These are phyloP conservation scores for Tachycineta bicolor DNA, from an alignment of 2,113 vertebrate genomes.

Conservation along the genomic window DNA sequence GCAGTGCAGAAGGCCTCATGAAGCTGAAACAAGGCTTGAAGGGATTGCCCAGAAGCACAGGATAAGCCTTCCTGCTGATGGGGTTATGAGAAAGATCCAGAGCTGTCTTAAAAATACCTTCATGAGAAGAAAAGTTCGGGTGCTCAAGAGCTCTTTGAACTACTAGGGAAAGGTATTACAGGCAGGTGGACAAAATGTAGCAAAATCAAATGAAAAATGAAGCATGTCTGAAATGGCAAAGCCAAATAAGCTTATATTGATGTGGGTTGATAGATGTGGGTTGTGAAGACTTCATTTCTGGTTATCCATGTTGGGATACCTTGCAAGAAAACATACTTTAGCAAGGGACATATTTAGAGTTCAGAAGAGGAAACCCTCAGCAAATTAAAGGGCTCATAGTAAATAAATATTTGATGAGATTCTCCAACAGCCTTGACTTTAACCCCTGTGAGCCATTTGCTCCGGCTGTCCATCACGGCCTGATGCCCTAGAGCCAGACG, in stretches of 20 bases:
- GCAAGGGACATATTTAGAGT: background rate
- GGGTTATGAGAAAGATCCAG: background rate
- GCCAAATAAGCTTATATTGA: accelerated
- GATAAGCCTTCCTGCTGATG: background rate
- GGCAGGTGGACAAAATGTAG: background rate
- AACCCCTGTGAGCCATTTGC: background rate
- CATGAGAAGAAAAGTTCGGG: background rate
- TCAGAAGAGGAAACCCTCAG: background rate
- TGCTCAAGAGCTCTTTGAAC: background rate
- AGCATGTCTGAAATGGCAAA: accelerated
- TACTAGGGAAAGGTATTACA: background rate
- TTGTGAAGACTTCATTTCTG: background rate
- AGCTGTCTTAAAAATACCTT: background rate
- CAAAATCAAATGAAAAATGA: background rate
- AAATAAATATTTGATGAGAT: background rate
- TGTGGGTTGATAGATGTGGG: background rate
- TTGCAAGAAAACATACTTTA: background rate
- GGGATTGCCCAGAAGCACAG: background rate
- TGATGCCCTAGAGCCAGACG: accelerated
- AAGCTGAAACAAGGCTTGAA: background rate
- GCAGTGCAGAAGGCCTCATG: background rate
- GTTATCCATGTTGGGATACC: background rate
- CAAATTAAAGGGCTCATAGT: background rate
- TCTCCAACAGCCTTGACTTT: background rate
- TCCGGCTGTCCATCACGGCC: background rate